Base-by-base conservation (phyloP, 2,797 vertebrate genomes). In the Chelon labrosus region DNA sequence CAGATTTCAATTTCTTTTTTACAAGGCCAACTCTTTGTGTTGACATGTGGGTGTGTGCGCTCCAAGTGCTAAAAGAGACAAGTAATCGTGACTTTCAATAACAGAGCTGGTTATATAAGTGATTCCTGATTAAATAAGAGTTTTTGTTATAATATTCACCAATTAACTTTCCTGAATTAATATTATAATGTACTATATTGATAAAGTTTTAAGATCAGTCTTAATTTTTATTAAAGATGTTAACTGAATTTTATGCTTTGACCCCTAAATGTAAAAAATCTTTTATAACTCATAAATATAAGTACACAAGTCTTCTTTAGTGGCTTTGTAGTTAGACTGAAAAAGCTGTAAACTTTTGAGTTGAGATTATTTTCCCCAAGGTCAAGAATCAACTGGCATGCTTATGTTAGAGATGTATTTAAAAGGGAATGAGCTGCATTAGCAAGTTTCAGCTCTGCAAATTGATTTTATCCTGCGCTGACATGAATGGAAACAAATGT, bases 41-140 rank as follows among this genome's bases (percentile, higher is more conserved):
- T 67, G 70, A 81, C 51, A 49, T 61, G 61, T 73, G 59, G 37
- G 65, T 72, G 69, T n/a, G 65, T 31, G 67, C n/a, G 69, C 51
- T 76, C 71, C 54, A 37, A 61, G 19, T 58, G n/a, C 52, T 58
- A 27, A 79, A 38, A 54, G 57, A 70, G 20, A 73, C 38, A 27
- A 51, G 53, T 0, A 0, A 73, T 85, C 20, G 31, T 82, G 67
- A 77, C 75, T 75, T 73, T 68, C 49, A 46, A 8, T n/a, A 44
- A 69, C 22, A 62, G 56, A 83, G n/a, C 53, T 25, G 52, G 6
- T 75, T 82, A 68, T 17, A 37, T 16, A 67, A 80, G 2, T 62
- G n/a, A 16, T 42, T 13, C 5, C 41, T 35, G 31, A 35, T 35
- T 35, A 35, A 35, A 7, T 41, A 41, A 41, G 39, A 3, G 38